Conservation (phyloP, 1,140 invertebrate genomes). For the Gonatopus flavifemur region DNA sequence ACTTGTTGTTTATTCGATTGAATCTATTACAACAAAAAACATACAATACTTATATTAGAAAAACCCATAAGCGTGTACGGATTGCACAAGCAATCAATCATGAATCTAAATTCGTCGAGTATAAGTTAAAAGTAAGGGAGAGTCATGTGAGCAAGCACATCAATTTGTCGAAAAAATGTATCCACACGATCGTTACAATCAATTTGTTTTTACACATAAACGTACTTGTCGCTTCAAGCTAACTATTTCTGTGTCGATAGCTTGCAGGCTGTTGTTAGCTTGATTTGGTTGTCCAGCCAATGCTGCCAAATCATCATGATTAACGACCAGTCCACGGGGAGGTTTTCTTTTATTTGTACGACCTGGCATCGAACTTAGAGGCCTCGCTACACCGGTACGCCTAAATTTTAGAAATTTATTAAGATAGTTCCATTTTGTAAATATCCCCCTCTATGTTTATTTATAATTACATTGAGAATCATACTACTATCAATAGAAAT, state of each 20-base stretch:
- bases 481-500: too few relatives aligned
- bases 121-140: too few relatives aligned
- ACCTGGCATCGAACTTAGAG: slow-evolving; percentile 64
- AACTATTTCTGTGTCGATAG: slow-evolving; percentile 90
- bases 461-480: too few relatives aligned
- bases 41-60: slow-evolving; percentile 6
- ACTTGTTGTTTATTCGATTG: slow-evolving; percentile 94
- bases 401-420: slow-evolving; percentile 38
- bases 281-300: slow-evolving; percentile 75
- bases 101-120: too few relatives aligned
- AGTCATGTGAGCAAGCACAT: too few relatives aligned
- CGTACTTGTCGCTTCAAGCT: slow-evolving; percentile 92
- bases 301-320: slow-evolving; percentile 90
- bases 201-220: slow-evolving; percentile 34
- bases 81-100: too few relatives aligned
- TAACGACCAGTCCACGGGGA: slow-evolving; percentile 94
- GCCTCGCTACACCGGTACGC: slow-evolving; percentile 55
- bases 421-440: slow-evolving; percentile 2
- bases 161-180: slow-evolving; percentile 57
- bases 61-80: background rate
- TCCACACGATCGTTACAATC: slow-evolving; percentile 47
- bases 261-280: slow-evolving; percentile 82
- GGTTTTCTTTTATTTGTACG: slow-evolving; percentile 85
- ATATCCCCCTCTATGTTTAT: too few relatives aligned
- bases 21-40: slow-evolving; percentile 67